Evolutionary conservation across 1,140 invertebrate species (phyloP).

Genomic region (Sogatella furcifera): DNA sequence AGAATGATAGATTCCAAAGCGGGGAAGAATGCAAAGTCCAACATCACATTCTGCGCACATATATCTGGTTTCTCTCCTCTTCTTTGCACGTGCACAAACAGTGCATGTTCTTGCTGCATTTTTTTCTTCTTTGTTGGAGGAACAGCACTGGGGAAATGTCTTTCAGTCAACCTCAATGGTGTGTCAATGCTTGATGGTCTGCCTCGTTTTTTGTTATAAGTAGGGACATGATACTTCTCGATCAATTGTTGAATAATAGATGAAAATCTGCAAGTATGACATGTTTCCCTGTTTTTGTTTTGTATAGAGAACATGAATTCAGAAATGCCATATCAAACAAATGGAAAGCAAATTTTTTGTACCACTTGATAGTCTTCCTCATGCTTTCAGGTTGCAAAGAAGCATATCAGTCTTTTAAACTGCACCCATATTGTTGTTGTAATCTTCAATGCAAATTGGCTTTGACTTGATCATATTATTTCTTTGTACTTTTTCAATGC

Average conservation of each 20-base stretch:
- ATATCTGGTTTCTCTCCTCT: constrained; percentile 5
- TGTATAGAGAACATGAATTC: background rate
- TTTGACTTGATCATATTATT: constrained; percentile 16
- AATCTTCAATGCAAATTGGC: constrained; percentile 29
- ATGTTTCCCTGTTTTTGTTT: background rate
- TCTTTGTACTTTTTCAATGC: constrained; percentile 12
- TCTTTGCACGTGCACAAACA: constrained; percentile 8
- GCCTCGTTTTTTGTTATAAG: background rate
- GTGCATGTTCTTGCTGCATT: constrained; percentile 6
- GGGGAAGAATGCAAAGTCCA: constrained; percentile 8
- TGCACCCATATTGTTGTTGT: constrained; percentile 30
- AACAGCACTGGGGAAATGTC: constrained; percentile 7
- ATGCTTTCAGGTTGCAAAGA: constrained; percentile 25
- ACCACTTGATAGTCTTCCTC: constrained; percentile 30
- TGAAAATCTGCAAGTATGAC: background rate
- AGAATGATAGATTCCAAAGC: constrained; percentile 11
- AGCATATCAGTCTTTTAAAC: constrained; percentile 31
- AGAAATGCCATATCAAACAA: constrained; percentile 13
- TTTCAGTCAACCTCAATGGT: constrained; percentile 7
- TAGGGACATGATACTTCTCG: background rate
- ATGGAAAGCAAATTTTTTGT: constrained; percentile 31
- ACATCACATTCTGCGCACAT: constrained; percentile 10
- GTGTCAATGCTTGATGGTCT: background rate
- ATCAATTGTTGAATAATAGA: background rate
- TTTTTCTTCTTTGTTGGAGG: constrained; percentile 10